A percentile compares a stretch with the other conserved stretches of the same genome.
Conservation (phyloP, 2,888 invertebrate species). For the Iselma pallidipennis region DNA sequence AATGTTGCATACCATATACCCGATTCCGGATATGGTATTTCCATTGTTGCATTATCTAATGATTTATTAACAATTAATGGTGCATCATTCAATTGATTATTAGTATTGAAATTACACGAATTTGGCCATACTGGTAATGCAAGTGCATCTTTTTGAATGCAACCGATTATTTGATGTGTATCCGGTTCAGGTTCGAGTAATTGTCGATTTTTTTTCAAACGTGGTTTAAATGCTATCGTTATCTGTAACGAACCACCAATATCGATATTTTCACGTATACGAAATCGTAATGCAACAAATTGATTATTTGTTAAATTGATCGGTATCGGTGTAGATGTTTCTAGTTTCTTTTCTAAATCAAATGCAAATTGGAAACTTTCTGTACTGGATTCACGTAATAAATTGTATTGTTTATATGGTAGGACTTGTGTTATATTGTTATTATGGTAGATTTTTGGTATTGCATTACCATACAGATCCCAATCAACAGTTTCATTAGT, state of each 20-base stretch:
- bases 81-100: conserved; percentile 56
- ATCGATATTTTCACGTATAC: conserved; percentile 71
- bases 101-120: conserved; percentile 58
- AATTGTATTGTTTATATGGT: conserved; percentile 48
- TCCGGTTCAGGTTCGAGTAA: conserved; percentile 37
- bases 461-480: conserved; percentile 9
- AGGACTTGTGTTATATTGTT: conserved; percentile 30
- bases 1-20: conserved; percentile 82
- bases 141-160: conserved; percentile 63
- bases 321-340: conserved; percentile 66
- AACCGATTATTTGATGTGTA: conserved; percentile 63
- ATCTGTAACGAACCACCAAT: conserved; percentile 80
- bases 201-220: conserved; percentile 48
- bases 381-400: conserved; percentile 66
- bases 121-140: conserved; percentile 67
- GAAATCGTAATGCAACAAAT: conserved; percentile 69
- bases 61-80: conserved; percentile 69
- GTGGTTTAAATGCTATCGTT: conserved; percentile 70
- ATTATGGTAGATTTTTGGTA: conserved; percentile 24
- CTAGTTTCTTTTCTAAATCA: conserved; percentile 63
- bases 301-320: conserved; percentile 70
- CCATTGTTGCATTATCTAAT: conserved; percentile 64
- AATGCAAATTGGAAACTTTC: conserved; percentile 79
- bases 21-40: conserved; percentile 82
- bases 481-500: not conserved